Conservation (phyloP, 1,140 invertebrate genomes). For the Medauroidea extradentata region DNA sequence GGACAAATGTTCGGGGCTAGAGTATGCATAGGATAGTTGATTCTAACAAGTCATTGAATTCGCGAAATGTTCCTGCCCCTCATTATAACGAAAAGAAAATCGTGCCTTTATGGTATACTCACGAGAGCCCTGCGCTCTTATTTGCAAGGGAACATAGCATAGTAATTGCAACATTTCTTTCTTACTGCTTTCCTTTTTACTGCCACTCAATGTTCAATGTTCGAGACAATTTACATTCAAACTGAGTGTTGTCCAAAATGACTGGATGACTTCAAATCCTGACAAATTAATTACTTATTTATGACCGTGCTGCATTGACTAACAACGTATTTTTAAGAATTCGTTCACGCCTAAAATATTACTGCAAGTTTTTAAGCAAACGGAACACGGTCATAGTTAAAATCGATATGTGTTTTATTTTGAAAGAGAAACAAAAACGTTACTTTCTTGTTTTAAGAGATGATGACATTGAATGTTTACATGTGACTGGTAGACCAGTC, state of each 20-base stretch:
- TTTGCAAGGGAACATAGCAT: slow-evolving; percentile 26
- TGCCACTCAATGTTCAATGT: slow-evolving; percentile 35
- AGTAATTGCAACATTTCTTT: slow-evolving; percentile 28
- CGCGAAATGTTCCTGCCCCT: too few species aligned
- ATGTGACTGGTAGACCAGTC: too few species aligned
- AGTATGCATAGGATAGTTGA: too few species aligned
- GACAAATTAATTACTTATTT: slow-evolving; percentile 17
- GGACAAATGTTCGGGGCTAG: too few species aligned
- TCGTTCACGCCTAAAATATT: slow-evolving; percentile 1
- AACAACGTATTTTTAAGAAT: not conserved
- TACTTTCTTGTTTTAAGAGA: not conserved
- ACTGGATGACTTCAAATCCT: slow-evolving; percentile 21
- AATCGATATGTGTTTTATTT: too few species aligned
- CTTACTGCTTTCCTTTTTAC: slow-evolving; percentile 29
- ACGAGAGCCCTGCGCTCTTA: slow-evolving; percentile 34
- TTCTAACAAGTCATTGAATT: too few species aligned
- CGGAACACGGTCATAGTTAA: not conserved
- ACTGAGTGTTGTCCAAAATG: slow-evolving; percentile 24
- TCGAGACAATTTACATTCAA: slow-evolving; percentile 29
- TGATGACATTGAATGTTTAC: too few species aligned
- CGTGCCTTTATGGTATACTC: too few species aligned
- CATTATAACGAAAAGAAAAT: too few species aligned
- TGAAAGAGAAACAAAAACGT: too few species aligned
- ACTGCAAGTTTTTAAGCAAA: not conserved
- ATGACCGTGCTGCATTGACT: not conserved